Base-by-base conservation (phyloP, 2,888 invertebrate genomes). In the Amiota communis region DNA sequence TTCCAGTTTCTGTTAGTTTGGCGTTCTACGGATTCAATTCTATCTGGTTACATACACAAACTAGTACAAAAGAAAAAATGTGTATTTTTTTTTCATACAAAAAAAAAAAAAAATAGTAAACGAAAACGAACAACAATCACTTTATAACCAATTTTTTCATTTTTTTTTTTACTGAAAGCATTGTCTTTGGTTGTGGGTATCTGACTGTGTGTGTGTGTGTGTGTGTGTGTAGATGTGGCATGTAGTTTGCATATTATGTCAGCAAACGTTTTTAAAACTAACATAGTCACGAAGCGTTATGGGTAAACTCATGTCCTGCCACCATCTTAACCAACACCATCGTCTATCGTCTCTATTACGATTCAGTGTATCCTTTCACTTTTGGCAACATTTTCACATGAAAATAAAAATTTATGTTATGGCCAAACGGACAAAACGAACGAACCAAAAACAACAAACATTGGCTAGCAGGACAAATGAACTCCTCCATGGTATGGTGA, bases 321-420 rank as follows among this genome's bases (percentile, higher is more conserved):
- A 53, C 56, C 51, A 23, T n/a, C 17, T 17, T n/a, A 47, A 46
- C 46, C 65, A 67, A 67, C 49, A n/a, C n/a, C 64, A 46, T 4
- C 49, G 10, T 46, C 65, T 46, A 36, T 12, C 12, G 64, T 12
- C 68, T 49, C 48, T 49, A 67, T 17, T 20, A 23, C 59, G 23
- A 17, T 13, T 23, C 47, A 17, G 57, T 70, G 57, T 67, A 67
- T 59, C 57, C 57, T 70, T 70, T 70, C 70, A 56, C 56, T 70
- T 70, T 70, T 70, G 56, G 46, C 57, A 12, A 57, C 48, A 70
- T 57, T 57, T 59, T 72, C 75, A 74, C 75, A 77, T 73, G 75
- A 72, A 77, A 75, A 75, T 76, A 76, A 76, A 76, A 74, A 75
- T 77, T 75, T 77, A 77, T 73, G 75, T 59, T 71, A 76, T 75